phyloP scores from a whole-genome alignment of 2,797 vertebrate genomes.

The Sebastes matsubarae region DNA sequence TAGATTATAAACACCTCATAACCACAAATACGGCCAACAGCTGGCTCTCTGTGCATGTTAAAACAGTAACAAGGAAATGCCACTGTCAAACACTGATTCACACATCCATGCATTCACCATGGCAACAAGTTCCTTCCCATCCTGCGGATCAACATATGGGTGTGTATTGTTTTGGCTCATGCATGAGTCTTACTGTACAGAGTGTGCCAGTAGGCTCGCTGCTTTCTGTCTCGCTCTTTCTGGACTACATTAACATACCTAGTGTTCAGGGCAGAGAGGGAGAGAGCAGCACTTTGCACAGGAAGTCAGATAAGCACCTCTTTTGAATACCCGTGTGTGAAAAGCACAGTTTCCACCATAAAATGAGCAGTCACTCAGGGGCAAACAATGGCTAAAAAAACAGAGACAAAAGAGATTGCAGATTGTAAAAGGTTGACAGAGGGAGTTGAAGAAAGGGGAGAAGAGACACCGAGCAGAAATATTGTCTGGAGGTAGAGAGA shows the following conservation, averaged over 20 bases:
- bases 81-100: slow-evolving; percentile 20
- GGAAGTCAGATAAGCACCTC: slow-evolving; percentile 33
- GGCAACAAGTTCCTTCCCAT: slow-evolving; percentile 58
- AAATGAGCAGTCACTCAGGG: slow-evolving; percentile 29
- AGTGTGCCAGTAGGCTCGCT: background rate
- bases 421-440: slow-evolving; percentile 28
- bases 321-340: slow-evolving; percentile 9
- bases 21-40: slow-evolving; percentile 4
- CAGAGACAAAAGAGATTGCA: slow-evolving; percentile 5
- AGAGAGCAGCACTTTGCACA: slow-evolving; percentile 2
- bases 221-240: background rate
- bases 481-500: slow-evolving; percentile 50
- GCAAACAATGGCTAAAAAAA: slow-evolving; percentile 16
- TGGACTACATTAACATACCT: background rate
- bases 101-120: slow-evolving; percentile 57
- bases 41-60: slow-evolving; percentile 7
- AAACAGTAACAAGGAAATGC: slow-evolving; percentile 30
- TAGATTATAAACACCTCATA: background rate
- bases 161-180: slow-evolving; percentile 23
- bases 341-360: slow-evolving; percentile 13
- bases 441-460: slow-evolving; percentile 18
- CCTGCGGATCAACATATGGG: slow-evolving; percentile 1
- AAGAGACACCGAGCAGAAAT: slow-evolving; percentile 39
- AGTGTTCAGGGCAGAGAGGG: slow-evolving; percentile 1
- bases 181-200: background rate